phyloP scores from a whole-genome alignment of 2,113 vertebrate species.

The Sinocyclocheilus maitianheensis region DNA sequence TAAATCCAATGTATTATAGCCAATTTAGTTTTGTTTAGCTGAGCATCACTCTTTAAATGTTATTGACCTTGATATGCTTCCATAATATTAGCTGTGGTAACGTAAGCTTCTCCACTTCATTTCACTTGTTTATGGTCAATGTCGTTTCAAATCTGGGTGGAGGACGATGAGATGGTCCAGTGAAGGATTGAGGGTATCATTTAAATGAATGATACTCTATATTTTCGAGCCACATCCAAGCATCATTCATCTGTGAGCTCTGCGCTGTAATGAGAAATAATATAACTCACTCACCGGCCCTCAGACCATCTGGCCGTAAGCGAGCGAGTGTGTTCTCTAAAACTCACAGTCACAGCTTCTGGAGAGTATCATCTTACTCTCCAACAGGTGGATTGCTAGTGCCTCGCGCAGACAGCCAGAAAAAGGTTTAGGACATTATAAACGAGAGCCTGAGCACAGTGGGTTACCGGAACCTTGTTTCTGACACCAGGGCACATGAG shows the following conservation, averaged over 20 bases:
- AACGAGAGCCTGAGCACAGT: background rate
- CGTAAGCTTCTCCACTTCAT: slow-evolving; percentile 33
- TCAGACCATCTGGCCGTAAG: slow-evolving; percentile 41
- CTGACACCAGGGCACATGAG: background rate
- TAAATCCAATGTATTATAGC: slow-evolving; percentile 17
- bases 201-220: slow-evolving; percentile 35
- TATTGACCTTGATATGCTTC: slow-evolving; percentile 10
- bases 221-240: slow-evolving; percentile 1
- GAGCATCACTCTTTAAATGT: background rate
- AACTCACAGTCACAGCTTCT: slow-evolving; percentile 39
- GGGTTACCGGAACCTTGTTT: background rate
- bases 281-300: slow-evolving; percentile 37
- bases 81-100: slow-evolving; percentile 27
- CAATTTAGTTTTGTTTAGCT: slow-evolving; percentile 17
- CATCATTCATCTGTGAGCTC: slow-evolving; percentile 37
- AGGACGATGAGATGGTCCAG: background rate
- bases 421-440: slow-evolving; percentile 12
- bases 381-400: slow-evolving; percentile 54
- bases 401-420: slow-evolving; percentile 26
- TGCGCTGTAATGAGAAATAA: slow-evolving; percentile 37
- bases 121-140: slow-evolving; percentile 39
- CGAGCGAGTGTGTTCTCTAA: slow-evolving; percentile 16
- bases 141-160: slow-evolving; percentile 23
- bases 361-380: slow-evolving; percentile 48
- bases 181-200: slow-evolving; percentile 4